phyloP scores from a whole-genome alignment of 2,113 vertebrate species.

The Mola mola region DNA sequence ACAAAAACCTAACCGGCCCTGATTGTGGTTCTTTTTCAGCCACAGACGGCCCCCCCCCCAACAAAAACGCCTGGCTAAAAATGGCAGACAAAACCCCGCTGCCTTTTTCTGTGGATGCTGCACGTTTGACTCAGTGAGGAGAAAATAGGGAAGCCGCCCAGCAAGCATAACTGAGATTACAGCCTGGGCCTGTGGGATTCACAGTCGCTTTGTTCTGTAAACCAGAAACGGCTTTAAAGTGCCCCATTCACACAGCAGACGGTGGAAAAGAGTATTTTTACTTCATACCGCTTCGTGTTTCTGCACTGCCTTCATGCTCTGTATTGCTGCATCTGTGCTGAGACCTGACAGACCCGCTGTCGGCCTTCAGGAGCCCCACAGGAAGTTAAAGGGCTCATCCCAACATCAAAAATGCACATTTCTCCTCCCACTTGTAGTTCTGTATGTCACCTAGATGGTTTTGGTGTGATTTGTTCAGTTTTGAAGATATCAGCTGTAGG shows the following conservation, averaged over 20 bases:
- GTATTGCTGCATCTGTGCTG: too few species aligned
- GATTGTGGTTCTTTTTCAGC: conserved; percentile 1
- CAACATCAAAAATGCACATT: too few species aligned
- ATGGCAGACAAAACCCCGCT: conserved; percentile 24
- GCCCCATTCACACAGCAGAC: conserved; percentile 7
- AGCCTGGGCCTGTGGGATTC: conserved; percentile 56
- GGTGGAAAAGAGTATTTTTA: neutral
- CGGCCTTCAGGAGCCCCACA: too few species aligned
- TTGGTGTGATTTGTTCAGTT: too few species aligned
- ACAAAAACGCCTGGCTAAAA: conserved; percentile 31
- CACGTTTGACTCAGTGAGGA: conserved; percentile 43
- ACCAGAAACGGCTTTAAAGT: conserved; percentile 31
- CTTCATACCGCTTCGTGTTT: too few species aligned
- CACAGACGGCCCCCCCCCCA: neutral
- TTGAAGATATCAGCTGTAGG: too few species aligned
- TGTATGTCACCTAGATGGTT: too few species aligned
- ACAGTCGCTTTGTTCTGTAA: conserved; percentile 54
- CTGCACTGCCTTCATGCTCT: too few species aligned
- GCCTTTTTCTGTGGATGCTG: conserved; percentile 46
- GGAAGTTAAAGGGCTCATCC: too few species aligned
- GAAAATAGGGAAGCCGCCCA: conserved; percentile 63
- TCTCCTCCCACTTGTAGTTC: too few species aligned
- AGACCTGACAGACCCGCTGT: too few species aligned
- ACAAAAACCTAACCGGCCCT: neutral
- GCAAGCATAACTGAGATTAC: conserved; percentile 56